Conservation (phyloP, 2,888 invertebrate species). For the Tenthredo distinguenda region DNA sequence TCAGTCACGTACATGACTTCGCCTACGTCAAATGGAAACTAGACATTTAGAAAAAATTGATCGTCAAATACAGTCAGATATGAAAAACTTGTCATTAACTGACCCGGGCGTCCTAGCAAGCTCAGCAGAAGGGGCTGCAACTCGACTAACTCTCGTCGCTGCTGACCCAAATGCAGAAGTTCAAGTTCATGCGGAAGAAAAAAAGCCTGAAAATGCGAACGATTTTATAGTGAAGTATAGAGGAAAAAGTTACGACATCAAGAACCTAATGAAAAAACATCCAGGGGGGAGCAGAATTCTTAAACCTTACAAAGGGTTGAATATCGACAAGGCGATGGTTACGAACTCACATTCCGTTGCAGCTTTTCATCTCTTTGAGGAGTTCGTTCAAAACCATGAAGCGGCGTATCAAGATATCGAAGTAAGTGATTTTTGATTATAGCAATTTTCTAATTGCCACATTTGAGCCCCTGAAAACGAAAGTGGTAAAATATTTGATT, state of each 20-base stretch:
- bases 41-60: not conserved
- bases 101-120: not conserved
- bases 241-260: slow-evolving; percentile 82
- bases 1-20: slow-evolving; percentile 4
- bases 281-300: slow-evolving; percentile 87
- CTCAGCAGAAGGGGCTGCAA: not conserved
- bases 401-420: slow-evolving; percentile 69
- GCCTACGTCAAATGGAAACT: not conserved
- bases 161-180: not conserved
- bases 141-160: not conserved
- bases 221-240: slow-evolving; percentile 77
- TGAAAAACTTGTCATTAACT: slow-evolving; percentile 2
- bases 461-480: not conserved
- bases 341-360: slow-evolving; percentile 82
- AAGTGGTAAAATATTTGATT: too few species aligned
- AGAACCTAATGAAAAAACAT: slow-evolving; percentile 84
- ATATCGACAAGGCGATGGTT: slow-evolving; percentile 80
- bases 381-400: slow-evolving; percentile 79
- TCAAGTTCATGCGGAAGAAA: not conserved
- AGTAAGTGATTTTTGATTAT: slow-evolving; percentile 60
- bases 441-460: not conserved
- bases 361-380: slow-evolving; percentile 84
- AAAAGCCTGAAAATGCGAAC: slow-evolving; percentile 56
- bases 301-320: slow-evolving; percentile 80
- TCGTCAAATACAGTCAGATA: not conserved